Evolutionary conservation across 2,888 invertebrate genomes (phyloP).

Genomic region (Physocephala rufipes): DNA sequence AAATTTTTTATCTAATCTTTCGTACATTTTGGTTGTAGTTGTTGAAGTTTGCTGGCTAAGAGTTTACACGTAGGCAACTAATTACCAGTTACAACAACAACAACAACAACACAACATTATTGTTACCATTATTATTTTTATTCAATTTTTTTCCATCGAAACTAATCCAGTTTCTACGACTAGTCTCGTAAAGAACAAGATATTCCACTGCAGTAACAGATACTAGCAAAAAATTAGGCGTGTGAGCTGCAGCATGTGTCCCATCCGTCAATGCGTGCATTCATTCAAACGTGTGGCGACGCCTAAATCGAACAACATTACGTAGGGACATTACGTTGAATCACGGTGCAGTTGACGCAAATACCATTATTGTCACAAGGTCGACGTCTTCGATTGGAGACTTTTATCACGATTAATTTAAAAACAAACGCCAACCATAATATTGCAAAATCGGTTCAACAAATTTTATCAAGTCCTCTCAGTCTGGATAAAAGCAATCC

Average conservation of each 20-base stretch:
- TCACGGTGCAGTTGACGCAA: conserved; percentile 1
- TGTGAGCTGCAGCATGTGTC: neutral
- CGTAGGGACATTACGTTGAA: neutral
- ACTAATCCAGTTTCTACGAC: conserved; percentile 44
- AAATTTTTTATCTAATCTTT: neutral
- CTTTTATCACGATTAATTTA: neutral
- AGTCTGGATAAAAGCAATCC: too few species aligned
- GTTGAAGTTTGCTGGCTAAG: neutral
- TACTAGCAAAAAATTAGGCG: conserved; percentile 8
- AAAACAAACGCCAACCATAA: neutral
- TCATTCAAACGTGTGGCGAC: too few species aligned
- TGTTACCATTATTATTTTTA: conserved; percentile 26
- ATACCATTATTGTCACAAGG: conserved; percentile 13
- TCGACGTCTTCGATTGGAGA: conserved; percentile 4
- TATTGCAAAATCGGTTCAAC: too few species aligned
- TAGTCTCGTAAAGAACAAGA: conserved; percentile 45
- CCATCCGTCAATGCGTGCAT: conserved; percentile 4
- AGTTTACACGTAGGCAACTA: conserved; percentile 10
- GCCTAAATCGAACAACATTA: neutral
- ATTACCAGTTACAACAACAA: conserved; percentile 20
- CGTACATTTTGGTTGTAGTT: conserved; percentile 1
- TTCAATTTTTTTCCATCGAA: conserved; percentile 23
- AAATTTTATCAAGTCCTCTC: too few species aligned
- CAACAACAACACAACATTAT: conserved; percentile 11
- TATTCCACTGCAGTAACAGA: conserved; percentile 45